Evolutionary conservation across 2,113 vertebrate genomes (phyloP).

Genomic region (Tamias sibiricus): DNA sequence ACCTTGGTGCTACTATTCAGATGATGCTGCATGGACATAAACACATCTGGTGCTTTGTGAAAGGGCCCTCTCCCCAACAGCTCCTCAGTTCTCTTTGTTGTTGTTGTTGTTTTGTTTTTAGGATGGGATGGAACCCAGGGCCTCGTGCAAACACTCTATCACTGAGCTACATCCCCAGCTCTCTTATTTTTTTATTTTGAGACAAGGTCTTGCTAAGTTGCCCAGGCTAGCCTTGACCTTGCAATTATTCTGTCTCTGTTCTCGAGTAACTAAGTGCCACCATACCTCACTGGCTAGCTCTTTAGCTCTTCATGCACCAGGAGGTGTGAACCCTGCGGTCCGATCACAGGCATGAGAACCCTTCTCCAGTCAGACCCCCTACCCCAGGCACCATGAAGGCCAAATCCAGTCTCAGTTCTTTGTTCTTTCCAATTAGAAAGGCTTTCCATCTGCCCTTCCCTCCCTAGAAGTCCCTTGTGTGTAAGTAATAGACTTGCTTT

Average conservation of each 20-base stretch:
- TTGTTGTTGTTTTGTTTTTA: too few species aligned
- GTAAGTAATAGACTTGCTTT: background rate
- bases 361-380: background rate
- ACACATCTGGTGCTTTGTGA: too few species aligned
- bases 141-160: too few species aligned
- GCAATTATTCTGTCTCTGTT: background rate
- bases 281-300: too few species aligned
- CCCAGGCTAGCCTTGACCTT: too few species aligned
- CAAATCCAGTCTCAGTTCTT: background rate
- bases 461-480: background rate
- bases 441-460: background rate
- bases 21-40: background rate
- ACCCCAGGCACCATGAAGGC: background rate
- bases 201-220: too few species aligned
- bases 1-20: constrained; percentile 67
- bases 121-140: too few species aligned
- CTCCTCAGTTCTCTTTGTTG: too few species aligned
- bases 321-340: background rate
- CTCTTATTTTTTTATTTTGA: too few species aligned
- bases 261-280: too few species aligned
- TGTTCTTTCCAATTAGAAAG: background rate
- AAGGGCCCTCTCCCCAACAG: too few species aligned
- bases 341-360: background rate
- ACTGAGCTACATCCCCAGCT: too few species aligned
- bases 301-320: background rate